Base-by-base conservation (phyloP, 1,140 invertebrate species). In the Drosophila lini region DNA sequence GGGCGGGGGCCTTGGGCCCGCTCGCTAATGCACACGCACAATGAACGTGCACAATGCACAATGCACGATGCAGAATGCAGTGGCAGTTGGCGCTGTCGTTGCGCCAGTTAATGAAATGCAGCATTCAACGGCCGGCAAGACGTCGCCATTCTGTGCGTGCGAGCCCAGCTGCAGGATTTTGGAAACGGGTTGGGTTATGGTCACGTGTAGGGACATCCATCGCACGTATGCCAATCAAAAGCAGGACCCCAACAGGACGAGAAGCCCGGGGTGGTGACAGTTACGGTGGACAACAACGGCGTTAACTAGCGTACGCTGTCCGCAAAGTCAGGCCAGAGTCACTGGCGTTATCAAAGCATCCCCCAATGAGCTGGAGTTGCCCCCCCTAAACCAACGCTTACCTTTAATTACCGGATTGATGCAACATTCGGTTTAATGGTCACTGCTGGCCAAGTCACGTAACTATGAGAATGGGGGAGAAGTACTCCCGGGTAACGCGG, bases 21-120 rank as follows among this genome's bases (percentile, higher is more conserved):
- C 56, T 59, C 75, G 79, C 79, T 85, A 85, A 85, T 85, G 78
- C 82, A 86, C 83, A 82, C 79, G 83, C 82, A 85, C 74, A 86
- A 81, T 81, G 81, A 62, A 85, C 81, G 81, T 85, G 78, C 81
- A 70, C 63, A 60, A 56, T 85, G 78, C 82, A 71, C 69, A 52
- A 50, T 57, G 63, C 58, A 64, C 55, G 59, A 45, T 67, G 52
- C 76, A 79, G 63, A 52, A 63, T 65, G 40, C 58, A 58, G 52
- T 70, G 53, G 74, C 58, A 57, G 40, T 67, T 38, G 55, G 52
- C 38, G 61, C 36, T 67, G 68, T 48, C 34, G 53, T 41, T 69
- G 68, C 61, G 11, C 69, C 71, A 86, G 78, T 86, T 78, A 85
- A 85, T 81, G 74, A 85, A 86, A 81, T 86, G 78, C 78, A 55